Conservation (phyloP, 2,888 invertebrate genomes). For the Tipula vernalis region DNA sequence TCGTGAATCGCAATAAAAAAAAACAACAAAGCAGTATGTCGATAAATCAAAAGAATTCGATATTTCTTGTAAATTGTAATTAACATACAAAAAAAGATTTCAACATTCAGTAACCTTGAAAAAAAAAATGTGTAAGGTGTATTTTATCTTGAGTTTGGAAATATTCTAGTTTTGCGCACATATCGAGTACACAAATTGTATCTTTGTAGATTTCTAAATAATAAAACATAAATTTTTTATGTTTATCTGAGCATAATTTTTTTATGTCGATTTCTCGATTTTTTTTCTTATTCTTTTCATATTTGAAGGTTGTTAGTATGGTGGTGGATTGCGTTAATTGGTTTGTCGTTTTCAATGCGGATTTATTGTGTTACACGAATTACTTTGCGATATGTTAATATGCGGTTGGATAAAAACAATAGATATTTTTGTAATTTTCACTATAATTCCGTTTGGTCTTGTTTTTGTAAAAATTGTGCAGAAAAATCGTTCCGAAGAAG, state of each 20-base stretch:
- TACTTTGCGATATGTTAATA: neutral
- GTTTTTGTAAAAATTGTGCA: neutral
- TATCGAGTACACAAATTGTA: neutral
- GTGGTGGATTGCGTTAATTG: neutral
- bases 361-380: neutral
- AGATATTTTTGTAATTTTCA: neutral
- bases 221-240: neutral
- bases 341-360: neutral
- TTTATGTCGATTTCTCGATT: neutral
- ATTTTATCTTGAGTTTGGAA: neutral
- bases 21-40: neutral
- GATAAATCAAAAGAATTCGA: neutral
- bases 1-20: neutral
- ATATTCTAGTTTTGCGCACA: neutral
- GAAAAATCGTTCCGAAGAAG: too few species aligned
- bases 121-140: neutral
- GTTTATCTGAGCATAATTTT: neutral
- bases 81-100: neutral
- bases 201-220: neutral
- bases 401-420: neutral
- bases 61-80: too few species aligned
- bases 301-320: neutral
- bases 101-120: neutral
- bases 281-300: neutral
- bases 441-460: neutral